phyloP scores from a whole-genome alignment of 2,113 vertebrate genomes.

The Apeltes quadracus region DNA sequence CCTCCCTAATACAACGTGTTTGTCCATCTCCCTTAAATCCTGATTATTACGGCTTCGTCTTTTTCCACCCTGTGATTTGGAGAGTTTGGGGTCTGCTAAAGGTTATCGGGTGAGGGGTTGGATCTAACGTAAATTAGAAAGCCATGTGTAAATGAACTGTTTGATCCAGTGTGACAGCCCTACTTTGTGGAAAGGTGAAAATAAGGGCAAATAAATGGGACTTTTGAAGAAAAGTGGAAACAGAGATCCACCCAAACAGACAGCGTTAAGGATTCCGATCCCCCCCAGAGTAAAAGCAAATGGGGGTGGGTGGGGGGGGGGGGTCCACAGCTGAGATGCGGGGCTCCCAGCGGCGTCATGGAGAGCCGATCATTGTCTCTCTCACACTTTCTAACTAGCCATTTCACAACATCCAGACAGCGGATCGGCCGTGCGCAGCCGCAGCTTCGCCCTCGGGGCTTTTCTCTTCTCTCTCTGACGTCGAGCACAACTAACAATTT shows the following conservation, averaged over 20 bases:
- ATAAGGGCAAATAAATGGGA: not conserved
- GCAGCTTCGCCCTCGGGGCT: conserved; percentile 61
- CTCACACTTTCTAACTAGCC: conserved; percentile 82
- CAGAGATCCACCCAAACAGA: too few relatives aligned
- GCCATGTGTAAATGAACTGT: not conserved
- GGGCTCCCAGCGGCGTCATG: conserved; percentile 73
- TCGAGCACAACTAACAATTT: conserved; percentile 59
- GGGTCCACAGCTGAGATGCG: conserved; percentile 46
- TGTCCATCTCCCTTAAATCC: conserved; percentile 70
- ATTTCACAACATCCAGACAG: conserved; percentile 72
- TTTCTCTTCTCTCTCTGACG: conserved; percentile 33
- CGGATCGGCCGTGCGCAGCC: conserved; percentile 47
- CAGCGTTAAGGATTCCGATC: not conserved
- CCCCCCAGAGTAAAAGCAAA: not conserved
- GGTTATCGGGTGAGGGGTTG: not conserved
- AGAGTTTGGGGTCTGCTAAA: conserved; percentile 15
- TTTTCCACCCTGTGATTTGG: conserved; percentile 54
- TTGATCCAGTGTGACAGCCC: not conserved
- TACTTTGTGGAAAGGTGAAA: not conserved
- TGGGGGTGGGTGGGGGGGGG: conserved; percentile 14
- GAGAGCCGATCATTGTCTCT: conserved; percentile 78
- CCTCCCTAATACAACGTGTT: conserved; percentile 48
- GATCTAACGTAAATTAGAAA: conserved; percentile 10
- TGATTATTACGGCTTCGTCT: conserved; percentile 73
- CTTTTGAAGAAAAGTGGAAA: conserved; percentile 6